Conservation (phyloP, 2,888 invertebrate species). For the Adineta ricciae region DNA sequence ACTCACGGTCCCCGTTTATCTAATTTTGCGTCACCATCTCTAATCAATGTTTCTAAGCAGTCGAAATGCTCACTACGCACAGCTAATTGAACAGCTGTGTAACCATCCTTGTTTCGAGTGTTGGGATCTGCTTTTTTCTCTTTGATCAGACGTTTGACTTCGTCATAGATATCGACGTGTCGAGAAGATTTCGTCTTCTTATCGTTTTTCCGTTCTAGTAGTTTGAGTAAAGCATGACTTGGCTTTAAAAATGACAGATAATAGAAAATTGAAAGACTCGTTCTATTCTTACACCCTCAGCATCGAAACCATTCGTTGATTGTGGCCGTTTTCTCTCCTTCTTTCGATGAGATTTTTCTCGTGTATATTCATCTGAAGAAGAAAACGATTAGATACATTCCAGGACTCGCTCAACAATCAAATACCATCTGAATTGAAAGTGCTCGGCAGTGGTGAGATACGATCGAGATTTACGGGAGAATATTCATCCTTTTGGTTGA, state of each 20-base stretch:
- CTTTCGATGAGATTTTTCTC: not conserved
- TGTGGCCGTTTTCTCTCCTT: not conserved
- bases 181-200: conserved; percentile 30
- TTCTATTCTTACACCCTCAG: not conserved
- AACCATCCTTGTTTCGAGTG: conserved; percentile 44
- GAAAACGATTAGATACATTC: no score
- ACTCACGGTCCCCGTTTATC: not conserved
- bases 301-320: not conserved
- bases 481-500: not conserved
- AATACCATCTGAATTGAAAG: not conserved
- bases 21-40: conserved; percentile 38
- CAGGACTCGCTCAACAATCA: not conserved
- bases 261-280: not conserved
- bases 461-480: not conserved
- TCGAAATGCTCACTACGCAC: conserved; percentile 44
- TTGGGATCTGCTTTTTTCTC: conserved; percentile 47
- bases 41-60: conserved; percentile 43
- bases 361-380: not conserved
- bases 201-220: conserved; percentile 41
- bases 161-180: conserved; percentile 35
- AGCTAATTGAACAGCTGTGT: conserved; percentile 45
- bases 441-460: not conserved
- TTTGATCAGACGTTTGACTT: conserved; percentile 45
- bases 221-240: not conserved
- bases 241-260: not conserved